These are phyloP conservation scores for Escarpia spicata DNA, from an alignment of 2,888 invertebrate genomes.

Conservation along the genomic window DNA sequence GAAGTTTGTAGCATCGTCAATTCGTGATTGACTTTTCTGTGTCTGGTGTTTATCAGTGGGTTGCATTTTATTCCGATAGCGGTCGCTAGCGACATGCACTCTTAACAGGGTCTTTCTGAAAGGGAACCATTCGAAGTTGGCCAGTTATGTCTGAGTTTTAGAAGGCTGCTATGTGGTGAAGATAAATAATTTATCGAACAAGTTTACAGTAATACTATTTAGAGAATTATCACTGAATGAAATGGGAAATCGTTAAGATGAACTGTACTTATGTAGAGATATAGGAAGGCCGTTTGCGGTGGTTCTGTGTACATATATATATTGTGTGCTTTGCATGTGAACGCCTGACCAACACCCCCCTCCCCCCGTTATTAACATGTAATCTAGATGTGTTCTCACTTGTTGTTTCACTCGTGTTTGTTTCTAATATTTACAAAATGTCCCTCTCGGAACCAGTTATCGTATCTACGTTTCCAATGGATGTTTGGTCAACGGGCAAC, in stretches of 20 bases:
- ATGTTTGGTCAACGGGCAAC: not conserved
- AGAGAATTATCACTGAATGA: not conserved
- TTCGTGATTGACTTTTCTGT: not conserved
- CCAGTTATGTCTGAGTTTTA: not conserved
- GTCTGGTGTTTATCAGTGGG: constrained; percentile 9
- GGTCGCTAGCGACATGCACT: not conserved
- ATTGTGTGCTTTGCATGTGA: constrained; percentile 6
- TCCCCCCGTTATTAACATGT: not conserved
- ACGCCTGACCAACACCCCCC: not conserved
- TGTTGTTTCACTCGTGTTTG: not conserved
- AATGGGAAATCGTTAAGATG: not conserved
- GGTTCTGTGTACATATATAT: not conserved
- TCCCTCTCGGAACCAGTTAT: too few species aligned
- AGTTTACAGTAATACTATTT: not conserved
- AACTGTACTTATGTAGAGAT: not conserved
- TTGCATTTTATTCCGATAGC: not conserved
- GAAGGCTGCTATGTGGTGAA: constrained; percentile 2
- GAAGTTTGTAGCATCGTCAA: not conserved
- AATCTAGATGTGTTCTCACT: not conserved
- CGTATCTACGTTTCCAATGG: not conserved
- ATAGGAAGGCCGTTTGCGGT: not conserved
- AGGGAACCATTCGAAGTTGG: not conserved
- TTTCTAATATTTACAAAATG: not conserved
- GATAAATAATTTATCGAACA: constrained; percentile 2
- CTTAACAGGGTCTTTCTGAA: not conserved